Conservation (phyloP, 2,113 vertebrate species). For the Phaetusa simplex region DNA sequence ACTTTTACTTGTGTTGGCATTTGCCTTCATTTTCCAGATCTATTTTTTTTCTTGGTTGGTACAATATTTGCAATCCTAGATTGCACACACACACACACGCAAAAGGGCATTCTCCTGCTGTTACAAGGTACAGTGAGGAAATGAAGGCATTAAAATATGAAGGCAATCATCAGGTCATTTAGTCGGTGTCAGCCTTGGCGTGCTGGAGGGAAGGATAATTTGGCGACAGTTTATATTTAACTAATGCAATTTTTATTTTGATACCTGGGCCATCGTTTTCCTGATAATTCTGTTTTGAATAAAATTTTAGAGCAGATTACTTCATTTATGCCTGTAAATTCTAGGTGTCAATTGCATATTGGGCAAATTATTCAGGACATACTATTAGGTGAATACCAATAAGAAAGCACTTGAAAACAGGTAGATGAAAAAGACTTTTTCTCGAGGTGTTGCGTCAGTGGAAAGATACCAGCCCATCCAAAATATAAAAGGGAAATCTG, state of each 20-base stretch:
- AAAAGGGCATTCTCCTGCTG: not conserved
- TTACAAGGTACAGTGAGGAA: slow-evolving; percentile 5
- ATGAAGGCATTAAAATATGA: slow-evolving; percentile 33
- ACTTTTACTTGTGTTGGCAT: not conserved
- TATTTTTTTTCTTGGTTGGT: not conserved
- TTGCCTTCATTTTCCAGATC: not conserved
- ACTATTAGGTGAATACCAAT: not conserved
- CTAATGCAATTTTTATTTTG: not conserved
- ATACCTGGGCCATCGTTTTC: not conserved
- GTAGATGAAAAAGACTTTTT: not conserved
- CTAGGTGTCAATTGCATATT: not conserved
- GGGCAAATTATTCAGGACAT: not conserved
- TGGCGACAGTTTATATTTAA: not conserved
- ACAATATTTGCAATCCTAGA: slow-evolving; percentile 23
- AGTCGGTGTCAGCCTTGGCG: slow-evolving; percentile 36
- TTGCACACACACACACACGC: not conserved
- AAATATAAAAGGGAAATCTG: not conserved
- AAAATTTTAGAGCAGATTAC: not conserved
- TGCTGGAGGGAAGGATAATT: slow-evolving; percentile 13
- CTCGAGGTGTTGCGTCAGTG: not conserved
- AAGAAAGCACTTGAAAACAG: not conserved
- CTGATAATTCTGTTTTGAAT: not conserved
- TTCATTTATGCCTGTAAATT: not conserved
- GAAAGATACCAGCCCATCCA: not conserved
- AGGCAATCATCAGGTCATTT: slow-evolving; percentile 20